Percentiles rank a stretch among this genome's conserved stretches.
phyloP scores from a whole-genome alignment of 2,797 vertebrate genomes.

The Scomberomorus guttatus region DNA sequence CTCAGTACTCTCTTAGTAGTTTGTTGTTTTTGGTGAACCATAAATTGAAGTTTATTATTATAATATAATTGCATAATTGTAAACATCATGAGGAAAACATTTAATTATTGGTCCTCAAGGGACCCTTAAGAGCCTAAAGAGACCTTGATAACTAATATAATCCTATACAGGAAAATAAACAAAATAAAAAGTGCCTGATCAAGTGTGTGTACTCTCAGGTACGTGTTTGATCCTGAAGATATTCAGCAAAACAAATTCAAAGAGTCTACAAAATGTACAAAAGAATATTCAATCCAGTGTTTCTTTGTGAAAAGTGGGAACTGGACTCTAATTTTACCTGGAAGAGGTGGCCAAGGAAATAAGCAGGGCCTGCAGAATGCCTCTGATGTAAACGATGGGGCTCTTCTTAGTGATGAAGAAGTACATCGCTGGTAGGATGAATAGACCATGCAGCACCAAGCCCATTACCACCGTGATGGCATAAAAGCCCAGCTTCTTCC shows the following conservation, averaged over 20 bases:
- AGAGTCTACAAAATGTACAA: no score
- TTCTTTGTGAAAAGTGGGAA: background rate
- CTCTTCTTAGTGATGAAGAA: constrained; percentile 99
- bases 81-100: background rate
- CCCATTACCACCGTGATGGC: constrained; percentile 96
- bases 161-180: background rate
- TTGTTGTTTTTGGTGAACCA: background rate
- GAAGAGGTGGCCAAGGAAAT: constrained; percentile 98
- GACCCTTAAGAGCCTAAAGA: no score
- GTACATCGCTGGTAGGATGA: constrained; percentile 97
- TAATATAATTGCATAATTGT: background rate
- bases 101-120: background rate
- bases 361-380: constrained; percentile 96
- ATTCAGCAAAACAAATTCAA: no score
- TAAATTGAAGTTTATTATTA: background rate
- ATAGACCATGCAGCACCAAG: constrained; percentile 93
- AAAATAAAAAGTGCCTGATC: background rate
- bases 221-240: no score
- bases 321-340: constrained; percentile 83
- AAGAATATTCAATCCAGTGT: background rate
- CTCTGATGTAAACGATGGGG: constrained; percentile 97
- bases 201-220: no score
- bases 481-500: constrained; percentile 97
- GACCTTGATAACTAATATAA: no score
- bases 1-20: no score